phyloP scores from a whole-genome alignment of 2,113 vertebrate species.

The Podarcis muralis region DNA sequence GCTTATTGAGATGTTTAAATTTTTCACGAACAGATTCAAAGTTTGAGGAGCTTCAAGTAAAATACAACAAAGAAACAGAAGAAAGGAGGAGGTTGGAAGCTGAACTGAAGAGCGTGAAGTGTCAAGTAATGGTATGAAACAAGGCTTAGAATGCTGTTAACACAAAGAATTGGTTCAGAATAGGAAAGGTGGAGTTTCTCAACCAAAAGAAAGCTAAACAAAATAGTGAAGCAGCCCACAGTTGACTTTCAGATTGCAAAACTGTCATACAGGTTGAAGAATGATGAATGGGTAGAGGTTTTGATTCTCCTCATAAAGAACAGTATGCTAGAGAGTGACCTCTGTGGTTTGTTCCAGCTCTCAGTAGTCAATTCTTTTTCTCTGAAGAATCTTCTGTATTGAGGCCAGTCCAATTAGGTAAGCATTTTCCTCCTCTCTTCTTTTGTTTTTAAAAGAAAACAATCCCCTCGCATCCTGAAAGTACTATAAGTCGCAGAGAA shows the following conservation, averaged over 20 bases:
- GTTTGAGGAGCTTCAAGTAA: constrained; percentile 86
- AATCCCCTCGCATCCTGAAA: constrained; percentile 72
- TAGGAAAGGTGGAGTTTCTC: not conserved
- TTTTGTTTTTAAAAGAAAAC: constrained; percentile 68
- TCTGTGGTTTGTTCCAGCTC: not conserved
- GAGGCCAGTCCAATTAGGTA: not conserved
- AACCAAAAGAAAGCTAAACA: not conserved
- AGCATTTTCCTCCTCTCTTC: constrained; percentile 3
- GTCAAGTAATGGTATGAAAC: constrained; percentile 74
- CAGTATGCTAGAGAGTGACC: not conserved
- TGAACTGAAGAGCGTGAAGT: constrained; percentile 82
- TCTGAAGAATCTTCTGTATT: constrained; percentile 5
- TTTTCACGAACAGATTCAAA: constrained; percentile 76
- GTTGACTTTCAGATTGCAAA: not conserved
- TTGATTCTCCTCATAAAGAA: not conserved
- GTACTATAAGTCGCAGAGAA: constrained; percentile 82
- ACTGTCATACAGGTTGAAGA: not conserved
- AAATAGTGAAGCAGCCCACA: not conserved
- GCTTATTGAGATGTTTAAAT: not conserved
- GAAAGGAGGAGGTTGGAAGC: constrained; percentile 86
- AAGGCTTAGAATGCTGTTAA: not conserved
- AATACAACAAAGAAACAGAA: constrained; percentile 87
- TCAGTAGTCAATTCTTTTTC: not conserved
- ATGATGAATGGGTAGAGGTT: not conserved
- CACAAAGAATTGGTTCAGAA: not conserved